Percentiles rank a stretch among this genome's conserved stretches.
Evolutionary conservation across 2,113 vertebrate species (phyloP).

Genomic region (Gadus chalcogrammus): DNA sequence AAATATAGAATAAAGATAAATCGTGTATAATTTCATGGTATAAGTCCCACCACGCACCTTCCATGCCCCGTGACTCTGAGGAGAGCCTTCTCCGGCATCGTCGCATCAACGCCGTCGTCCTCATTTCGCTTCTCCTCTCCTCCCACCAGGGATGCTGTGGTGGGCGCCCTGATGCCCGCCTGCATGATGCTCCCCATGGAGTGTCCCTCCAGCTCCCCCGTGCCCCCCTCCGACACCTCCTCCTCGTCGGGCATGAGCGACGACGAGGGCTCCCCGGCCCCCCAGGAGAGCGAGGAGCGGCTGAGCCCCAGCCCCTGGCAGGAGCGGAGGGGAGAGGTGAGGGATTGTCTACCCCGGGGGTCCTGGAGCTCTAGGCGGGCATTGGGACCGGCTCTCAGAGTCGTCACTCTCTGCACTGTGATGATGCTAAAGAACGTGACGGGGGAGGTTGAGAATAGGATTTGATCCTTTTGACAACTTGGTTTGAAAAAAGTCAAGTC

Average conservation of each 20-base stretch:
- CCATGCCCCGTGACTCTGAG: no score
- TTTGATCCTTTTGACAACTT: no score
- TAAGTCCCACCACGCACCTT: no score
- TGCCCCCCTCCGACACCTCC: conserved; percentile 80
- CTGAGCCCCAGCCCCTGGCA: conserved; percentile 93
- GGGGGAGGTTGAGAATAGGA: no score
- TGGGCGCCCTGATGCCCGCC: conserved; percentile 92
- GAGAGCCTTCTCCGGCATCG: not conserved
- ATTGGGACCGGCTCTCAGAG: no score
- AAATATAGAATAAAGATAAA: no score
- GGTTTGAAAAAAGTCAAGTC: no score
- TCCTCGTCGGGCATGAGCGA: conserved; percentile 79
- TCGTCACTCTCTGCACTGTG: no score
- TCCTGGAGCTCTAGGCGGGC: no score
- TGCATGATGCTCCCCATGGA: conserved; percentile 94
- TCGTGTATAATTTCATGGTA: no score
- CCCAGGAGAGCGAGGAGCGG: conserved; percentile 80
- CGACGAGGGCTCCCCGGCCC: conserved; percentile 77
- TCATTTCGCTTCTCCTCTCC: conserved; percentile 8
- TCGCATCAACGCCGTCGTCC: conserved; percentile 6
- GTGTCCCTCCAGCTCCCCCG: conserved; percentile 85
- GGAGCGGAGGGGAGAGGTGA: conserved; percentile 91
- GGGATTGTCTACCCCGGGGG: not conserved
- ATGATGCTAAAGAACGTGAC: no score
- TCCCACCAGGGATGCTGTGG: conserved; percentile 88